These are phyloP conservation scores for Cataglyphis cursor DNA, from an alignment of 2,888 invertebrate genomes.

Conservation along the genomic window DNA sequence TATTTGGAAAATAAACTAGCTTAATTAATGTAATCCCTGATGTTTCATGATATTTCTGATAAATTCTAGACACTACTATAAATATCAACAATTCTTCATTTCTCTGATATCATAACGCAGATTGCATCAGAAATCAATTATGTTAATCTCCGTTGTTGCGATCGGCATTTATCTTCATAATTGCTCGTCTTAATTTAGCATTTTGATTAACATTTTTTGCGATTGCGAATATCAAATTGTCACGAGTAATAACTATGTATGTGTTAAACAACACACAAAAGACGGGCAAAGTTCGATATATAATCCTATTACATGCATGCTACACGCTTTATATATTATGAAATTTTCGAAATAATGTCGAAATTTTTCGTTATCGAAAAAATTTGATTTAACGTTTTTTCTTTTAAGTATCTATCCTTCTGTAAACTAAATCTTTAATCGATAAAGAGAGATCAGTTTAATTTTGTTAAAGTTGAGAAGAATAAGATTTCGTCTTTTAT, in stretches of 20 bases:
- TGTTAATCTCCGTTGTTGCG: background rate
- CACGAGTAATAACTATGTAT: background rate
- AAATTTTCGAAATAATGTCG: conserved; percentile 14
- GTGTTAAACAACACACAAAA: conserved; percentile 26
- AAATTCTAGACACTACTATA: background rate
- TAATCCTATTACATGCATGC: background rate
- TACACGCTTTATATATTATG: background rate
- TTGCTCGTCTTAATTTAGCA: conserved; percentile 32
- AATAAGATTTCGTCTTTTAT: background rate
- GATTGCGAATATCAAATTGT: conserved; percentile 37
- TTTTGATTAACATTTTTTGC: conserved; percentile 65
- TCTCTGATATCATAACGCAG: background rate
- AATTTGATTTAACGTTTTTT: background rate
- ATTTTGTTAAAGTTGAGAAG: background rate
- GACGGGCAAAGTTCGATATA: conserved; percentile 13
- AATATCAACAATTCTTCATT: background rate
- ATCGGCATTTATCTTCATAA: conserved; percentile 12
- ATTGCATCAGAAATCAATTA: background rate
- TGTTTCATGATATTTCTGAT: background rate
- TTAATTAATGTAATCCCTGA: background rate
- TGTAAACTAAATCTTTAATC: background rate
- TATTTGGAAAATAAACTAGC: background rate
- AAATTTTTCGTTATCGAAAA: background rate
- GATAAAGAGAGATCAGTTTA: background rate
- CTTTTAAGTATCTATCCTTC: background rate